Conservation (phyloP, 2,888 invertebrate species). For the Acrobasis consociella region DNA sequence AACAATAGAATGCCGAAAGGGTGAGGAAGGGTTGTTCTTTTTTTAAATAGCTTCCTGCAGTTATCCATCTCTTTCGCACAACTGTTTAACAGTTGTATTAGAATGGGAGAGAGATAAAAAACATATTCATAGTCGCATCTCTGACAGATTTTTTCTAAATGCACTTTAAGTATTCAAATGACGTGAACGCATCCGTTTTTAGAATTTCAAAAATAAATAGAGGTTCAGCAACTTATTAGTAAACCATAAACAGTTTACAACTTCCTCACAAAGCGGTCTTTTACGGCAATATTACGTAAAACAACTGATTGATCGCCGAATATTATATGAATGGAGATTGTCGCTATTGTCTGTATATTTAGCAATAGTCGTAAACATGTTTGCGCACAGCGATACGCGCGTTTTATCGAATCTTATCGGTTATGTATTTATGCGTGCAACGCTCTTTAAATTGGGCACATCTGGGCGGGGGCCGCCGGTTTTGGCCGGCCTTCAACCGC, state of each 20-base stretch:
- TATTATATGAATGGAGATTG: slow-evolving; percentile 31
- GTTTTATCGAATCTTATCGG: slow-evolving; percentile 52
- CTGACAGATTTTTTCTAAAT: slow-evolving; percentile 47
- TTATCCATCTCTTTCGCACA: slow-evolving; percentile 56
- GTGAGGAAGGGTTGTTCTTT: slow-evolving; percentile 80
- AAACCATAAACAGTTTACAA: slow-evolving; percentile 70
- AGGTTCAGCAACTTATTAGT: slow-evolving; percentile 57
- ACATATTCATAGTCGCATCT: slow-evolving; percentile 36
- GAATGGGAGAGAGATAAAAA: slow-evolving; percentile 50
- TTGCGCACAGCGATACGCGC: slow-evolving; percentile 25
- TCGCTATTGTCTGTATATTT: slow-evolving; percentile 36
- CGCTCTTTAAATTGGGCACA: slow-evolving; percentile 54
- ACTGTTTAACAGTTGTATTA: slow-evolving; percentile 29
- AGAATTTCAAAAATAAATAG: slow-evolving; percentile 74
- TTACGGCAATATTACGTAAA: slow-evolving; percentile 35
- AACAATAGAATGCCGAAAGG: slow-evolving; percentile 76
- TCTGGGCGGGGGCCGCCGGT: slow-evolving; percentile 55
- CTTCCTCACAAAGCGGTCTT: slow-evolving; percentile 66
- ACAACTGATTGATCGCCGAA: slow-evolving; percentile 33
- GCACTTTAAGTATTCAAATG: slow-evolving; percentile 78
- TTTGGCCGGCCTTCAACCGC: slow-evolving; percentile 75
- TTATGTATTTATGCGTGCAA: slow-evolving; percentile 56
- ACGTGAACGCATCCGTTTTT: slow-evolving; percentile 79
- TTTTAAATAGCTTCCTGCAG: slow-evolving; percentile 78
- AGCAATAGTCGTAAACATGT: slow-evolving; percentile 17